These are phyloP conservation scores for Alcedo quadribrachys DNA, from an alignment of 2,797 vertebrate species.

Conservation along the genomic window DNA sequence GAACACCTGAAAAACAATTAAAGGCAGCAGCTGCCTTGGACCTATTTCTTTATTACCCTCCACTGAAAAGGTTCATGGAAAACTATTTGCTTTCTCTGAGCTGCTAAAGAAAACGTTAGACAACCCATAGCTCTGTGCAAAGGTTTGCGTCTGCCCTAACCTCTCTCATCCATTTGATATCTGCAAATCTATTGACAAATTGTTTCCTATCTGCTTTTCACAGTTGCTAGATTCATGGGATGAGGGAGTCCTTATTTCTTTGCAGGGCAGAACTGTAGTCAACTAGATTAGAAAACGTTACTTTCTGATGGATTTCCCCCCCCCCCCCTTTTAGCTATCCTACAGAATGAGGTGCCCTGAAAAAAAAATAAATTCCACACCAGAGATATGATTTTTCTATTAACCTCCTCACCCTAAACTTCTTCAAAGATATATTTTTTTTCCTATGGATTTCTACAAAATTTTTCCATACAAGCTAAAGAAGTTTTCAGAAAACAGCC, in stretches of 20 bases:
- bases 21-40: slow-evolving; percentile 39
- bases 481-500: neutral
- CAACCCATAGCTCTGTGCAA: neutral
- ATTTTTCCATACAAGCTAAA: neutral
- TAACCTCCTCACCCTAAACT: slow-evolving; percentile 34
- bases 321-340: neutral
- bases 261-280: neutral
- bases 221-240: slow-evolving; percentile 40
- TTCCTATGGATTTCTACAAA: neutral
- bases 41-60: slow-evolving; percentile 53
- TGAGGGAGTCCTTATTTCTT: slow-evolving; percentile 50
- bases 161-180: slow-evolving; percentile 21
- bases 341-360: neutral
- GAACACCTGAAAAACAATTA: slow-evolving; percentile 26
- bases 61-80: slow-evolving; percentile 42
- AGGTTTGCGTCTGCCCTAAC: slow-evolving; percentile 11
- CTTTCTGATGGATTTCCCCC: neutral
- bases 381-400: slow-evolving; percentile 58
- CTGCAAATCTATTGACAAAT: slow-evolving; percentile 48
- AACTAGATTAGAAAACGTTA: slow-evolving; percentile 50
- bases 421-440: slow-evolving; percentile 4
- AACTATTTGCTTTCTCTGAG: slow-evolving; percentile 57
- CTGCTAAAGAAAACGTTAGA: slow-evolving; percentile 37
- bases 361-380: neutral
- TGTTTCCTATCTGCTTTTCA: slow-evolving; percentile 49